Base-by-base conservation (phyloP, 1,140 invertebrate genomes). In the Grapholita molesta region DNA sequence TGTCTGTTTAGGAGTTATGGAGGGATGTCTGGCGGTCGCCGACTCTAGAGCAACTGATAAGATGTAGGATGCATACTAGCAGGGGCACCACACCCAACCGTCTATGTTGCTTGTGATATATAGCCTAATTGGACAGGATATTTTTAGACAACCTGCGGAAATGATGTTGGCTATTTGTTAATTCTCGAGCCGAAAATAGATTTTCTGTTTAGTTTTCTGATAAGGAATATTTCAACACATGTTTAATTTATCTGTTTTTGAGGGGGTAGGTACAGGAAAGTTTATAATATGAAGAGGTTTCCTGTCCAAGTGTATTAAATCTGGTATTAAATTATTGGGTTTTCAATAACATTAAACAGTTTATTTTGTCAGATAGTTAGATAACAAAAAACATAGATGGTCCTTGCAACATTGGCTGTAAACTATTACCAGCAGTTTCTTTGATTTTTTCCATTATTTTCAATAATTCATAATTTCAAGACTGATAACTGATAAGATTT, bases 131-230 rank as follows among this genome's bases (percentile, higher is more conserved):
- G 81, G 76, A 77, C 67, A 55, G 70, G 83, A 82, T 90, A 90
- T 90, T 90, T 88, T 80, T 90, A 90, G 88, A 83, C 68, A 66
- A 76, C 74, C 68, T 69, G 68, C 79, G 80, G 79, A 85, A 83
- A 83, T 80, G 70, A 75, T 80, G 72, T 66, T 79, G 75, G 75
- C 77, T 72, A 81, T 79, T 82, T 82, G 76, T 70, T 72, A 65
- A 74, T 77, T 42, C 12, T 25, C 25, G 55, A 6, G 8, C 24
- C 24, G 28, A 15, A 24, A 71, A 72, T 70, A 48, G 69, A 30
- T 71, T 66, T 23, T 71, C 66, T 72, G 67, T 69, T 72, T 42
- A 42, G 42, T 69, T 69, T 53, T 61, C 53, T 65, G 38, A 42
- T 66, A 42, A 66, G 32, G 21, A 38, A 38, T 66, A 18, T 15